These are phyloP conservation scores for Phyllostomus hastatus DNA, from an alignment of 2,113 vertebrate species.

Conservation along the genomic window DNA sequence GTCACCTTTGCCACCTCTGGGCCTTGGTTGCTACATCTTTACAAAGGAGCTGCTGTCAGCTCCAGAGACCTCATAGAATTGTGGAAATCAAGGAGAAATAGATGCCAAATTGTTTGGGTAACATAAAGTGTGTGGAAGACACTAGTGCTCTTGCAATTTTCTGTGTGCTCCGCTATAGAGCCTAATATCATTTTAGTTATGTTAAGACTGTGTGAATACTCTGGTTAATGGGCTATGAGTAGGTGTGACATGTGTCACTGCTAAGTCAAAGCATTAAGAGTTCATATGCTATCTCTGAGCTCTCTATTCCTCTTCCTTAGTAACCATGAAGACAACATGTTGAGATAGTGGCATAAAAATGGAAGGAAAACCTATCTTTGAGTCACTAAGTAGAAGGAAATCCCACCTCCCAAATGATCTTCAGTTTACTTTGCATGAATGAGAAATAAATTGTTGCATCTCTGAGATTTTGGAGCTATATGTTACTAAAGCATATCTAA, in stretches of 20 bases:
- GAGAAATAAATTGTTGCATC: not conserved
- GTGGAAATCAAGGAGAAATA: not conserved
- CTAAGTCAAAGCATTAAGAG: not conserved
- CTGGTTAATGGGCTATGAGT: not conserved
- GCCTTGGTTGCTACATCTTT: not conserved
- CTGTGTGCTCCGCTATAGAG: not conserved
- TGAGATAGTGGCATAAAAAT: not conserved
- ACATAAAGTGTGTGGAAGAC: not conserved
- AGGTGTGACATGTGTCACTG: not conserved
- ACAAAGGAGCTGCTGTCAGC: not conserved
- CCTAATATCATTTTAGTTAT: not conserved
- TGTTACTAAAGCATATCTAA: not conserved
- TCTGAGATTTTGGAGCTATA: not conserved
- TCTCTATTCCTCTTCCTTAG: not conserved
- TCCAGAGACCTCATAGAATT: not conserved
- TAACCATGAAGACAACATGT: not conserved
- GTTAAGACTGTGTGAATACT: not conserved
- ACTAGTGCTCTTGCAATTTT: not conserved
- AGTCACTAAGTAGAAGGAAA: not conserved
- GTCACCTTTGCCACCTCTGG: not conserved
- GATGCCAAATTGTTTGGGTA: not conserved
- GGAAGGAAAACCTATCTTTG: not conserved
- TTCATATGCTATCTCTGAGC: not conserved
- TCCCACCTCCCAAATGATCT: not conserved
- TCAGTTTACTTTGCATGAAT: not conserved